Percentiles rank a stretch among this genome's conserved stretches.
Conservation (phyloP, 2,888 invertebrate species). For the Orchesellides sinensis region DNA sequence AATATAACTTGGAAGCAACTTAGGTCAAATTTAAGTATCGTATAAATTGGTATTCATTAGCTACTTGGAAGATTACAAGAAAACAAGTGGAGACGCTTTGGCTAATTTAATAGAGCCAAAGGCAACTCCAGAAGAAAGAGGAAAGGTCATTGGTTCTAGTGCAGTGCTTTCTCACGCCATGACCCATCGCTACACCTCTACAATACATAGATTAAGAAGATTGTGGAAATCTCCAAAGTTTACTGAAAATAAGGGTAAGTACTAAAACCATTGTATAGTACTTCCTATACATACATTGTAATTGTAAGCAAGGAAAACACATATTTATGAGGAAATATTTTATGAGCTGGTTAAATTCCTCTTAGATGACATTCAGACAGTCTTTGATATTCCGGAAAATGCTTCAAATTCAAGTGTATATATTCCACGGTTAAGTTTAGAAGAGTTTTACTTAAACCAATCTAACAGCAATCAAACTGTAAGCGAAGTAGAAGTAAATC, state of each 20-base stretch:
- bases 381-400: neutral
- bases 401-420: neutral
- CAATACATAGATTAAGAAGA: neutral
- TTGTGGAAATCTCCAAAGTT: neutral
- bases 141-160: constrained; percentile 1
- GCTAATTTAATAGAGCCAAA: neutral
- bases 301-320: neutral
- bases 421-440: no score
- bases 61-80: neutral
- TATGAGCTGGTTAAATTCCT: neutral
- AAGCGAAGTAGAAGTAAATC: neutral
- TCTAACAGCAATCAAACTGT: neutral
- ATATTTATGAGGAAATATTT: neutral
- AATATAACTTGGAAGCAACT: no score
- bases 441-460: no score
- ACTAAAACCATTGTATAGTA: neutral
- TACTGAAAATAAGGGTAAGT: neutral
- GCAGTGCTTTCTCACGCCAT: neutral
- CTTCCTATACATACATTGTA: no score
- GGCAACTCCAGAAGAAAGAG: neutral
- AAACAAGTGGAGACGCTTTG: neutral
- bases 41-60: no score
- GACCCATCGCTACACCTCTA: neutral
- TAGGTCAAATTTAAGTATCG: no score
- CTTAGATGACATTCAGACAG: neutral